These are phyloP conservation scores for Metalampra italica DNA, from an alignment of 2,888 invertebrate genomes.

Conservation along the genomic window DNA sequence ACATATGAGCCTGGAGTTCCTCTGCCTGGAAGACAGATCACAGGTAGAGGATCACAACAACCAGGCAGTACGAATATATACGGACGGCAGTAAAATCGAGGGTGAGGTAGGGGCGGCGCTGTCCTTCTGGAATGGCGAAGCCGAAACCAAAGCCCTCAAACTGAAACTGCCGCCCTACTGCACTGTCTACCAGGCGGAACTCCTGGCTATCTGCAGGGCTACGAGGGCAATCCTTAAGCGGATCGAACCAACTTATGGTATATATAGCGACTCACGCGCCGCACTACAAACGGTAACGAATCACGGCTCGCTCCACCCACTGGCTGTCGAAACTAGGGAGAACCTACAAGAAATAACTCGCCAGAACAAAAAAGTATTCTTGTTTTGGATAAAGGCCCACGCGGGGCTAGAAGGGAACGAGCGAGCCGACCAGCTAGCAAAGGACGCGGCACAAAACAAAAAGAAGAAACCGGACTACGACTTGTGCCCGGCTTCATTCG, in stretches of 20 bases:
- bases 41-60: not conserved
- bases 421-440: slow-evolving; percentile 12
- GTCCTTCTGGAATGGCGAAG: no score
- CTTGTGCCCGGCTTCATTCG: slow-evolving; percentile 9
- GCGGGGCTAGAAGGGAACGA: slow-evolving; percentile 12
- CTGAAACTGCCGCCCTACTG: no score
- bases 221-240: not conserved
- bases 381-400: slow-evolving; percentile 17
- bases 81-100: not conserved
- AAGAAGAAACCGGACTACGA: slow-evolving; percentile 4
- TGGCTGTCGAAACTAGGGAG: not conserved
- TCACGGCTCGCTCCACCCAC: not conserved
- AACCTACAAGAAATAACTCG: not conserved
- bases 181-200: no score
- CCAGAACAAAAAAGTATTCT: not conserved
- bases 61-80: not conserved
- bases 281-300: not conserved
- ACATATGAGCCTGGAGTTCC: not conserved
- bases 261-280: not conserved
- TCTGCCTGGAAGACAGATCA: no score
- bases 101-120: no score
- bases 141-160: no score
- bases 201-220: not conserved
- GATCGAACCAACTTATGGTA: not conserved
- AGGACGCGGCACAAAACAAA: not conserved